These are phyloP conservation scores for Mimachlamys varia DNA, from an alignment of 2,888 invertebrate species.

Conservation along the genomic window DNA sequence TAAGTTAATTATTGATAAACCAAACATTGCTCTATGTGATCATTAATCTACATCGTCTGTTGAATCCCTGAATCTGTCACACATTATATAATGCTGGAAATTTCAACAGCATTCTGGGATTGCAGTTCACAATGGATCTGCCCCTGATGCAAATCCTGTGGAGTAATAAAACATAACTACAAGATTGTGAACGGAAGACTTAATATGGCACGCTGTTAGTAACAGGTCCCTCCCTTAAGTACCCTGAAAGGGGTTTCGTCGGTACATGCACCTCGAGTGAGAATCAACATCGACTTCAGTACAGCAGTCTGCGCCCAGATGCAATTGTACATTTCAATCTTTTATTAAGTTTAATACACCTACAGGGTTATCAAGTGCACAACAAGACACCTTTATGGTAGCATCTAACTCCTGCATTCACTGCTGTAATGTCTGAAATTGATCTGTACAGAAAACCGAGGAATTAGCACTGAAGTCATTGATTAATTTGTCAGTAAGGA, in stretches of 20 bases:
- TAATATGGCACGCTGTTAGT: not conserved
- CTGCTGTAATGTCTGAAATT: not conserved
- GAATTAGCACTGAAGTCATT: not conserved
- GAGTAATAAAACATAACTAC: not conserved
- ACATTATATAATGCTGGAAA: too few relatives aligned
- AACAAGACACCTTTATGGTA: not conserved
- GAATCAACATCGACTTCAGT: not conserved
- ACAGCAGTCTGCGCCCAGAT: not conserved
- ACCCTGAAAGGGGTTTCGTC: not conserved
- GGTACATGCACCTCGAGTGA: not conserved
- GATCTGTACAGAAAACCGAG: not conserved
- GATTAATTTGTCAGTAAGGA: not conserved
- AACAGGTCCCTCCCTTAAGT: not conserved
- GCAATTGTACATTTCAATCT: slow-evolving; percentile 11
- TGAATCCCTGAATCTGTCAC: too few relatives aligned
- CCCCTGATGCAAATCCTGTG: too few relatives aligned
- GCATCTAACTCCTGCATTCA: not conserved
- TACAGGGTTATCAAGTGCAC: not conserved
- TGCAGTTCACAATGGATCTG: too few relatives aligned
- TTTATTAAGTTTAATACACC: slow-evolving; percentile 4
- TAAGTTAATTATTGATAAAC: too few relatives aligned
- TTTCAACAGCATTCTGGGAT: too few relatives aligned
- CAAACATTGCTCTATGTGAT: too few relatives aligned
- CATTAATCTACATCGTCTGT: too few relatives aligned
- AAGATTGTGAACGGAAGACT: not conserved